Percentiles rank a stretch among this genome's conserved stretches.
Conservation (phyloP, 2,797 vertebrate species). For the Sandelia bainsii region DNA sequence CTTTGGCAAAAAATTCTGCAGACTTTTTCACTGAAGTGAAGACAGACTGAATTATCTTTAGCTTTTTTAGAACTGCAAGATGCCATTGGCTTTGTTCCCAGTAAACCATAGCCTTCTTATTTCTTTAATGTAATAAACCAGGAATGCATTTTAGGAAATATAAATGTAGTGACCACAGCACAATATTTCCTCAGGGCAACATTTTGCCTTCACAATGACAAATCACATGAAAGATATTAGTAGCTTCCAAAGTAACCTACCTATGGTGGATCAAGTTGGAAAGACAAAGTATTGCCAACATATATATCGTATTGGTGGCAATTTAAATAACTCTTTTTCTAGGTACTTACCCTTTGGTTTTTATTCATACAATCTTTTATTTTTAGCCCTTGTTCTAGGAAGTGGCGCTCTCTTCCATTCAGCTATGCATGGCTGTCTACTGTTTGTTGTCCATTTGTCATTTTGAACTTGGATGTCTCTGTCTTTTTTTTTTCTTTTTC, state of each 20-base stretch:
- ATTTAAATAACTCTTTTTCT: slow-evolving; percentile 39
- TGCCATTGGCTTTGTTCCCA: slow-evolving; percentile 52
- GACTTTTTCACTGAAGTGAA: slow-evolving; percentile 49
- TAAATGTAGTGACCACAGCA: slow-evolving; percentile 23
- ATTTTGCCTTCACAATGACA: slow-evolving; percentile 30
- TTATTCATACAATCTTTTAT: slow-evolving; percentile 33
- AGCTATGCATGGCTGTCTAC: slow-evolving; percentile 38
- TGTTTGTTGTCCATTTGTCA: slow-evolving; percentile 43
- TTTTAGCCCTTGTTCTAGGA: slow-evolving; percentile 35
- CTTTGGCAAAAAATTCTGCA: slow-evolving; percentile 36
- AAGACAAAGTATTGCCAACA: slow-evolving; percentile 9
- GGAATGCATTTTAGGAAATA: slow-evolving; percentile 30
- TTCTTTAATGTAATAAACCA: slow-evolving; percentile 44
- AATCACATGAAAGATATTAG: slow-evolving; percentile 24
- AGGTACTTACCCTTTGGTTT: slow-evolving; percentile 18
- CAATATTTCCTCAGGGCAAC: slow-evolving; percentile 25
- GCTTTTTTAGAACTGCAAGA: slow-evolving; percentile 49
- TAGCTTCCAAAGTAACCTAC: slow-evolving; percentile 13
- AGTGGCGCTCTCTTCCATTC: slow-evolving; percentile 21
- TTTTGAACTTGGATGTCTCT: slow-evolving; percentile 43
- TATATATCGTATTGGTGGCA: slow-evolving; percentile 24
- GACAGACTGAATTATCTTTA: slow-evolving; percentile 56
- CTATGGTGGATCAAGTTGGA: slow-evolving; percentile 17
- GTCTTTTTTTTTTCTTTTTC: slow-evolving; percentile 8
- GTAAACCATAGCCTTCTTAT: slow-evolving; percentile 49